Evolutionary conservation across 2,888 invertebrate genomes (phyloP).

Genomic region (Ochropleura plecta): DNA sequence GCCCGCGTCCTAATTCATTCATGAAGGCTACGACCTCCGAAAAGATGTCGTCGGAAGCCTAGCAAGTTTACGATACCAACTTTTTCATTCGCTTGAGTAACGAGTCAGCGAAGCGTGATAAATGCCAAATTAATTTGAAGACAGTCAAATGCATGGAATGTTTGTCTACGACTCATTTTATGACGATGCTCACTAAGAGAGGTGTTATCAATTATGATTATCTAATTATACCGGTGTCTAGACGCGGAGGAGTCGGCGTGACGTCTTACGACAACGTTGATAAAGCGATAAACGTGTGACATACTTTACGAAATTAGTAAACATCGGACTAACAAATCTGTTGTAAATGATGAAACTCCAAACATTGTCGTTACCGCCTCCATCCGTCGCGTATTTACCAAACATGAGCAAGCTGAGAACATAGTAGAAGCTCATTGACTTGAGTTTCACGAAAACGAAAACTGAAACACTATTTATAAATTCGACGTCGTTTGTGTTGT

Average conservation of each 20-base stretch:
- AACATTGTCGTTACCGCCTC: conserved; percentile 55
- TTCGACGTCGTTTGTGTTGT: conserved; percentile 20
- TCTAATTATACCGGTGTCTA: conserved; percentile 54
- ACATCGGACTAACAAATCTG: conserved; percentile 58
- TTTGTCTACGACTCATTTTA: conserved; percentile 18
- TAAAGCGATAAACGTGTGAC: conserved; percentile 67
- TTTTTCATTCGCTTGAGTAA: conserved; percentile 59
- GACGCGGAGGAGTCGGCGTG: conserved; percentile 43
- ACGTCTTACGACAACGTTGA: conserved; percentile 45
- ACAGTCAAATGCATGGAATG: conserved; percentile 43
- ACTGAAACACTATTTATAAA: conserved; percentile 43
- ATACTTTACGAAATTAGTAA: conserved; percentile 64
- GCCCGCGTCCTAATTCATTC: conserved; percentile 53
- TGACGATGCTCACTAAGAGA: conserved; percentile 26
- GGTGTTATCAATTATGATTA: conserved; percentile 51
- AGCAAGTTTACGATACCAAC: conserved; percentile 69
- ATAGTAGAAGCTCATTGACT: conserved; percentile 14
- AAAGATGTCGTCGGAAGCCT: conserved; percentile 68
- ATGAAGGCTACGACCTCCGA: conserved; percentile 69
- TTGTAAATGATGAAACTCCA: conserved; percentile 61
- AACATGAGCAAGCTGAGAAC: conserved; percentile 24
- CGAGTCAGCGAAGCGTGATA: conserved; percentile 75
- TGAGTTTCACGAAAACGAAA: conserved; percentile 33
- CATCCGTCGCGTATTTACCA: conserved; percentile 38
- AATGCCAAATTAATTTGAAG: conserved; percentile 69